phyloP scores from a whole-genome alignment of 2,113 vertebrate genomes.

The Pycnonotus jocosus region DNA sequence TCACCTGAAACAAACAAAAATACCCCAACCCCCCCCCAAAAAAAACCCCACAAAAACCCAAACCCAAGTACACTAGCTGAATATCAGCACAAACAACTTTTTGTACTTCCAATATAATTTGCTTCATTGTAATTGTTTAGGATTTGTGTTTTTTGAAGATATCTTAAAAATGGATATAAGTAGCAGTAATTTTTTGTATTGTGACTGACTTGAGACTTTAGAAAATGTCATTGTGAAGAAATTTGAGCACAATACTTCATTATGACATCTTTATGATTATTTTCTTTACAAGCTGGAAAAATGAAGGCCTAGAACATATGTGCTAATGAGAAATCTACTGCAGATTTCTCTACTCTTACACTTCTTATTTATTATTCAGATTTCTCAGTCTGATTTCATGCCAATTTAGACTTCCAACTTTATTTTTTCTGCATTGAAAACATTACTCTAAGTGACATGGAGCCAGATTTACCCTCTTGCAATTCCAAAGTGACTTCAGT shows the following conservation, averaged over 20 bases:
- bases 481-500: not conserved
- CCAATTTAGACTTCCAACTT: not conserved
- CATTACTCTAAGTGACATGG: not conserved
- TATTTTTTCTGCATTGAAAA: not conserved
- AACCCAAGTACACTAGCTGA: fast-evolving
- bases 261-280: not conserved
- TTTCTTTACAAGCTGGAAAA: not conserved
- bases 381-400: not conserved
- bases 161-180: not conserved
- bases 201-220: not conserved
- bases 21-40: too few relatives aligned
- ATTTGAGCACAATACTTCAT: not conserved
- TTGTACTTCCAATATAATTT: not conserved
- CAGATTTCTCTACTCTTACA: not conserved
- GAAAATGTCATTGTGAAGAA: not conserved
- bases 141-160: not conserved
- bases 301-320: not conserved
- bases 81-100: not conserved
- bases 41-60: too few relatives aligned
- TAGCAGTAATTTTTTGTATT: not conserved
- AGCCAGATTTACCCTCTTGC: not conserved
- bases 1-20: not conserved
- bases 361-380: not conserved
- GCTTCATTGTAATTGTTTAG: not conserved
- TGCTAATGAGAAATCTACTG: not conserved